Evolutionary conservation across 2,888 invertebrate species (phyloP).

Genomic region (Pachycephus smyrnensis): DNA sequence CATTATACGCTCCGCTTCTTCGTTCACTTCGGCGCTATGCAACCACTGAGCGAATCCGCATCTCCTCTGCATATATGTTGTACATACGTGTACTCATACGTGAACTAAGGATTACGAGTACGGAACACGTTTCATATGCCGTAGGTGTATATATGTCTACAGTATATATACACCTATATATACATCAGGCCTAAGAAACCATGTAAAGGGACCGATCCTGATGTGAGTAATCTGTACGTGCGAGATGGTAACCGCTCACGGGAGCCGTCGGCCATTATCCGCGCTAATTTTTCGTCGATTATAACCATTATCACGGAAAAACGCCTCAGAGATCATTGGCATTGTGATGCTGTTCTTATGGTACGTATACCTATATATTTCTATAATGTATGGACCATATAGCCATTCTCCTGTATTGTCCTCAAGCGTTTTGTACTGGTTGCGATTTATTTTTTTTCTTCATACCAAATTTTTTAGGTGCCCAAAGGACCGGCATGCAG

Average conservation of each 20-base stretch:
- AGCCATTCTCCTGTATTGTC: too few species aligned
- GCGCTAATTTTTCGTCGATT: constrained; percentile 22
- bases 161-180: too few species aligned
- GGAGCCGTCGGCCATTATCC: constrained; percentile 13
- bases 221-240: not conserved
- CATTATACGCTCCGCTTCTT: constrained; percentile 51
- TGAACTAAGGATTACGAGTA: constrained; percentile 8
- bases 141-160: too few species aligned
- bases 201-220: too few species aligned
- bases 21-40: not conserved
- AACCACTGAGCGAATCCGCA: too few species aligned
- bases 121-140: constrained; percentile 4
- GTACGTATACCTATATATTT: too few species aligned
- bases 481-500: too few species aligned
- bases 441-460: too few species aligned
- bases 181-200: too few species aligned
- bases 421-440: too few species aligned
- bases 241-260: not conserved
- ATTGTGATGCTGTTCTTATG: not conserved
- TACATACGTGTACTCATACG: constrained; percentile 4
- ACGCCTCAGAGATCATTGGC: not conserved
- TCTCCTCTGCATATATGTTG: not conserved
- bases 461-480: too few species aligned
- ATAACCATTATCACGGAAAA: constrained; percentile 19
- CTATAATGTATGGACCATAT: too few species aligned